Base-by-base conservation (phyloP, 2,888 invertebrate genomes). In the Andrena chrysosceles region DNA sequence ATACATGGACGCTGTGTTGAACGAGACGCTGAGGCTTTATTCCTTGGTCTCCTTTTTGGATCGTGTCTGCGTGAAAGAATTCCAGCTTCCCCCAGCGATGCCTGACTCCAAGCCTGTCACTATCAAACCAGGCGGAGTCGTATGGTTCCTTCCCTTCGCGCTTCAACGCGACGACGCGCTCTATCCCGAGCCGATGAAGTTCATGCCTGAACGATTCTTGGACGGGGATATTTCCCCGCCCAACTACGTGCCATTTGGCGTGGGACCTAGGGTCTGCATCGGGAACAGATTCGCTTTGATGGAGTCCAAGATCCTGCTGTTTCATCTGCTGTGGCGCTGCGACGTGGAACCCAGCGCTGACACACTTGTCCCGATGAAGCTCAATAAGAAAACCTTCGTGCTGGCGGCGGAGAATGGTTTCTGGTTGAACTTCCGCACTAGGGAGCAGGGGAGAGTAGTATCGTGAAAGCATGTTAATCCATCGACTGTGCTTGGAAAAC, bases 1-100 rank as follows among this genome's bases (percentile, higher is more conserved):
- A 60, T 95, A 95, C 89, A 84, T 96, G 89, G 95, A 96, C 75
- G 95, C 95, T 93, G 94, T 95, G 0, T 88, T 95, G 1, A 89
- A 89, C 82, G 93, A 93, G 75, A 85, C 90, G 0, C 66, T 91
- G 6, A 87, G 93, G 54, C 63, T 91, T 1, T 91, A 91, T 83
- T 87, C 93, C 0, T 64, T 89, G 2, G 78, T 71, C 0, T 6
- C 79, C 0, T 88, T 92, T 1, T 67, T 91, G 2, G 94, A 94
- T 49, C 90, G 94, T 49, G 16, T 89, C 2, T 93, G 93, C 67
- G 88, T 89, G 0, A 91, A 91, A 59, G 85, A 87, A 0, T 93
- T 92, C 60, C 87, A 91, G 42, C 64, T 93, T 3, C 92, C 92
- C 4, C 90, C 92, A 0, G 77, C 90, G 0, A 81, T 87, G 20